These are phyloP conservation scores for Dynastes grantii DNA, from an alignment of 2,888 invertebrate species.

Conservation along the genomic window DNA sequence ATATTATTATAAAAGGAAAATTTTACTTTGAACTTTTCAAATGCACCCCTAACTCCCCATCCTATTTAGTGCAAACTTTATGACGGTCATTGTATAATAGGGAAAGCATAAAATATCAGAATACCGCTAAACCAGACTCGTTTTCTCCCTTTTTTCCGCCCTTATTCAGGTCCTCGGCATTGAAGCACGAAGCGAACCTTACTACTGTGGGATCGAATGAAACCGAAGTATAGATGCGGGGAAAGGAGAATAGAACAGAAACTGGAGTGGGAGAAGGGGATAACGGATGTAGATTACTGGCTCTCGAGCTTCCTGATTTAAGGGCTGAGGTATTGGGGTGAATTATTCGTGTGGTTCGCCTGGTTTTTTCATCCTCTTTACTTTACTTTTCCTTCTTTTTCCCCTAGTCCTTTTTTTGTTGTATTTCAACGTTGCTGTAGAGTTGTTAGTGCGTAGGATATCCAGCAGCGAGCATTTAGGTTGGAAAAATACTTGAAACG, in stretches of 20 bases:
- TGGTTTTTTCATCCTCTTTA: conserved; percentile 9
- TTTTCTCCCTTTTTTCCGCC: neutral
- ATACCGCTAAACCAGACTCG: neutral
- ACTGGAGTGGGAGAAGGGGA: neutral
- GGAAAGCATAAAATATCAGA: neutral
- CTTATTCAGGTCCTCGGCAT: neutral
- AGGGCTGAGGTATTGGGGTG: conserved; percentile 18
- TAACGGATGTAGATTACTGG: conserved; percentile 36
- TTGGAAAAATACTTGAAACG: conserved; percentile 10
- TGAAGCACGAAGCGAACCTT: neutral
- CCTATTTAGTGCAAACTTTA: no score
- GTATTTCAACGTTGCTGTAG: neutral
- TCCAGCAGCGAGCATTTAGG: neutral
- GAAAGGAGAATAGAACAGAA: neutral
- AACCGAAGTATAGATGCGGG: neutral
- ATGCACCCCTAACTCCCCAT: no score
- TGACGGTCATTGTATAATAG: neutral
- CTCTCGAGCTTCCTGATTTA: conserved; percentile 34
- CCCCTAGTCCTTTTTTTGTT: neutral
- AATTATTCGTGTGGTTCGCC: conserved; percentile 14
- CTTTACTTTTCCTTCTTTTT: neutral
- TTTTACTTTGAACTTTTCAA: no score
- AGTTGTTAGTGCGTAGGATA: neutral
- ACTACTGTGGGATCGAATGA: no score
- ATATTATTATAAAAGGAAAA: no score